A percentile compares a stretch with the other conserved stretches of the same genome.
Evolutionary conservation across 2,797 vertebrate species (phyloP).

Genomic region (Dicrostonyx torquatus): DNA sequence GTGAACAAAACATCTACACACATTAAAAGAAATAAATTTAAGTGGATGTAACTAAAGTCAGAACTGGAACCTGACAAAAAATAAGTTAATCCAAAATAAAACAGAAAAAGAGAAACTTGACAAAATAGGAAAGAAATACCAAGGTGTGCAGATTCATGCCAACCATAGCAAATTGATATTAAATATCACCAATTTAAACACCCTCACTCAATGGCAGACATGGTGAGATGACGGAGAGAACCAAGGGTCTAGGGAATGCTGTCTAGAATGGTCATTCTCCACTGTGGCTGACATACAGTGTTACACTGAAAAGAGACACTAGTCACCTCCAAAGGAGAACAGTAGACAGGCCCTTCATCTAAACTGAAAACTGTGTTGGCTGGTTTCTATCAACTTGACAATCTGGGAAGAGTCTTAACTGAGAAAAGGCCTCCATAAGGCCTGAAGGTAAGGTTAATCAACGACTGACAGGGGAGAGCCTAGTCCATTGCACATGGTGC

Average conservation of each 20-base stretch:
- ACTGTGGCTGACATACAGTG: neutral
- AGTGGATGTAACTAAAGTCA: neutral
- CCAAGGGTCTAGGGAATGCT: neutral
- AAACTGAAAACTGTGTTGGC: neutral
- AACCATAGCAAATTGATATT: neutral
- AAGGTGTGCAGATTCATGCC: neutral
- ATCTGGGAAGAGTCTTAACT: neutral
- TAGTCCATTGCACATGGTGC: accelerated
- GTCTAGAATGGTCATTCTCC: neutral
- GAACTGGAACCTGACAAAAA: neutral
- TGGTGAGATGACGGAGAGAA: neutral
- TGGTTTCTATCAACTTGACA: neutral
- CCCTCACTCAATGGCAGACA: neutral
- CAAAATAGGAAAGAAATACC: neutral
- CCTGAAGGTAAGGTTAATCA: neutral
- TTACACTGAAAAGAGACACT: neutral
- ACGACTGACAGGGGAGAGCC: neutral
- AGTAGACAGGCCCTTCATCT: neutral
- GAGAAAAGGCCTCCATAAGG: neutral
- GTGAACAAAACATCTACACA: neutral
- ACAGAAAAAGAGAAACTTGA: neutral
- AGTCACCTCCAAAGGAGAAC: neutral
- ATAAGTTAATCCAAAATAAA: neutral
- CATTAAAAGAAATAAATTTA: neutral
- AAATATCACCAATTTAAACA: neutral